phyloP scores from a whole-genome alignment of 2,888 invertebrate genomes.

The Cartodere bifasciata region DNA sequence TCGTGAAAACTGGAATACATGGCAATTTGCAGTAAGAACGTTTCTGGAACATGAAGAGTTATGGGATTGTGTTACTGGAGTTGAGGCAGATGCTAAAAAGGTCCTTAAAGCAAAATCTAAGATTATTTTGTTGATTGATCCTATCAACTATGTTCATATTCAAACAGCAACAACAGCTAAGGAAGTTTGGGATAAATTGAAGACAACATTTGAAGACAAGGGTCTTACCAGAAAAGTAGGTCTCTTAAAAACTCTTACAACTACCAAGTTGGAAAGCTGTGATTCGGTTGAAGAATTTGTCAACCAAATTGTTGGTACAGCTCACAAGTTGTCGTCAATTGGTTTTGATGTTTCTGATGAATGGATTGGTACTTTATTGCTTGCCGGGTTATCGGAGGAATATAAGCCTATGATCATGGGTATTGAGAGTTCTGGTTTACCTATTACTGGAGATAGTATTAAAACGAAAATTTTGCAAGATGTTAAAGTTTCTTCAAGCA shows the following conservation, averaged over 20 bases:
- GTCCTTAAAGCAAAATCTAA: slow-evolving; percentile 19
- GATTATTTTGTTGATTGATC: slow-evolving; percentile 18
- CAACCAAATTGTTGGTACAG: slow-evolving; percentile 20
- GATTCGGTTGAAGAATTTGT: slow-evolving; percentile 20
- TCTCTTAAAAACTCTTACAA: slow-evolving; percentile 19
- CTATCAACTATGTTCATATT: slow-evolving; percentile 17
- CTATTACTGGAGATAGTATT: slow-evolving; percentile 19
- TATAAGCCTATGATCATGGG: slow-evolving; percentile 19
- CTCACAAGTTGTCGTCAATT: slow-evolving; percentile 18
- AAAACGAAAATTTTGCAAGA: slow-evolving; percentile 21
- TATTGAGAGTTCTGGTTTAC: slow-evolving; percentile 19
- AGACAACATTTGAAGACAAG: slow-evolving; percentile 18
- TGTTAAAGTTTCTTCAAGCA: too few species aligned
- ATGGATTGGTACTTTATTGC: slow-evolving; percentile 21
- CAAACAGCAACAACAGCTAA: slow-evolving; percentile 15
- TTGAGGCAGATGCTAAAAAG: slow-evolving; percentile 10
- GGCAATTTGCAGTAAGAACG: slow-evolving; percentile 17
- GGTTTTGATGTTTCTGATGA: slow-evolving; percentile 21
- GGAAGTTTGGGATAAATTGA: slow-evolving; percentile 19
- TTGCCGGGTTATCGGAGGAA: slow-evolving; percentile 19
- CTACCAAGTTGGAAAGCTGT: slow-evolving; percentile 18
- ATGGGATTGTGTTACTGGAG: slow-evolving; percentile 7
- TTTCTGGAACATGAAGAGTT: slow-evolving; percentile 14
- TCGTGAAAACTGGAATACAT: slow-evolving; percentile 18
- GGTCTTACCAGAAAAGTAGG: slow-evolving; percentile 20